Evolutionary conservation across 1,140 invertebrate species (phyloP).

Genomic region (Himalopsyche phryganea): DNA sequence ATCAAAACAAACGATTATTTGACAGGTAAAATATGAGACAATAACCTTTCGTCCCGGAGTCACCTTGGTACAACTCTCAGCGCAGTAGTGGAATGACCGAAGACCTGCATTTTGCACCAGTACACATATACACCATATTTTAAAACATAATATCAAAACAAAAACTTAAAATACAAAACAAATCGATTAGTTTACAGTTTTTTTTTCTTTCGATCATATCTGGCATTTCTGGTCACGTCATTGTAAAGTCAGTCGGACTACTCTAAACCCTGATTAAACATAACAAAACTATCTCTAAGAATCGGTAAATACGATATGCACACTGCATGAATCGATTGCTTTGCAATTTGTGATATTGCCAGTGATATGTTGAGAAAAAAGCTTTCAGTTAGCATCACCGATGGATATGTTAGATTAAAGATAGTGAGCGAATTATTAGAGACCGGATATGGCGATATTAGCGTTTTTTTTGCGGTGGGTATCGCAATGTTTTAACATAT

Average conservation of each 20-base stretch:
- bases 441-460: conserved; percentile 18
- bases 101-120: conserved; percentile 17
- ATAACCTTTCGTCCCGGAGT: conserved; percentile 30
- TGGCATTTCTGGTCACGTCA: too few species aligned
- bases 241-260: conserved; percentile 29
- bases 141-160: background rate
- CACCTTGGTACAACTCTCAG: conserved; percentile 27
- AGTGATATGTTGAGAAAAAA: conserved; percentile 25
- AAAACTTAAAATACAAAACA: conserved; percentile 9
- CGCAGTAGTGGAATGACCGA: conserved; percentile 23
- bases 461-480: conserved; percentile 65
- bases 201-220: background rate
- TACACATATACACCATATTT: conserved; percentile 1
- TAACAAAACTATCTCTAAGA: conserved; percentile 34
- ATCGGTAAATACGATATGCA: conserved; percentile 33
- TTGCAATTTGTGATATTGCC: conserved; percentile 32
- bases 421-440: background rate
- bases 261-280: conserved; percentile 34
- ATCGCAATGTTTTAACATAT: conserved; percentile 88
- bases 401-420: conserved; percentile 6
- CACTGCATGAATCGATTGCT: conserved; percentile 32
- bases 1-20: conserved; percentile 31
- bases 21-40: conserved; percentile 34
- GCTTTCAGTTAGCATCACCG: conserved; percentile 1
- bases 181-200: background rate